Base-by-base conservation (phyloP, 2,113 vertebrate genomes). In the Pollimyrus isidori region DNA sequence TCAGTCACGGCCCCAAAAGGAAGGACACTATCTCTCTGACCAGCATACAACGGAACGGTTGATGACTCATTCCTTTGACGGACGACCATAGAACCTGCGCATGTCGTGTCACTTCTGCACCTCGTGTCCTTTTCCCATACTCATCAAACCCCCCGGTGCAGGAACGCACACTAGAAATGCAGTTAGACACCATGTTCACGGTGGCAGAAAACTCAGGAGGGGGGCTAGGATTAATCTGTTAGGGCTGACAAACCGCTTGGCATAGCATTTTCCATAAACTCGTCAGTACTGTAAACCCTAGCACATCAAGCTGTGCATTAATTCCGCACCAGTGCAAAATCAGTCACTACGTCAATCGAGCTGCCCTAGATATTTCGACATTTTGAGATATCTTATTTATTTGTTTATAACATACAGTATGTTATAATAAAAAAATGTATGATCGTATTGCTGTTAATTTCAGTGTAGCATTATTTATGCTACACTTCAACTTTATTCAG, bases 251-350 rank as follows among this genome's bases (percentile, higher is more conserved):
- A 89, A 87, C 80, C 69, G 84, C 53, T 83, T 88, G 89, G 82
- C 86, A 91, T 89, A 89, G 88, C 89, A 86, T 92, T 83, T 86
- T 76, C 87, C 73, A 86, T 90, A 89, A 86, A 89, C 49, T 26
- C 42, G 3, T 85, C 46, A 19, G 23, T 85, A 48, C 82, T 23
- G 26, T 30, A 88, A 88, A 80, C 42, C 73, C 35, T 7, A 80
- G 73, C 0, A 15, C 73, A 80, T 80, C 73, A 80, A 80, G 73
- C 73, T 80, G 73, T 42, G 73, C 35, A 39, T 80, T 80, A 80
- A 80, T 80, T 80, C 73, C 6, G 5, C 73, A 80, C 73, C 35
- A 42, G 15, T 80, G 73, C 73, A 39, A 15, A 80, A 80, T 80
- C 73, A 17, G 73, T 80, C 73, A 42, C 35, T 17, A 80, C 35